These are phyloP conservation scores for Litocranius walleri DNA, from an alignment of 2,113 vertebrate species.

Conservation along the genomic window DNA sequence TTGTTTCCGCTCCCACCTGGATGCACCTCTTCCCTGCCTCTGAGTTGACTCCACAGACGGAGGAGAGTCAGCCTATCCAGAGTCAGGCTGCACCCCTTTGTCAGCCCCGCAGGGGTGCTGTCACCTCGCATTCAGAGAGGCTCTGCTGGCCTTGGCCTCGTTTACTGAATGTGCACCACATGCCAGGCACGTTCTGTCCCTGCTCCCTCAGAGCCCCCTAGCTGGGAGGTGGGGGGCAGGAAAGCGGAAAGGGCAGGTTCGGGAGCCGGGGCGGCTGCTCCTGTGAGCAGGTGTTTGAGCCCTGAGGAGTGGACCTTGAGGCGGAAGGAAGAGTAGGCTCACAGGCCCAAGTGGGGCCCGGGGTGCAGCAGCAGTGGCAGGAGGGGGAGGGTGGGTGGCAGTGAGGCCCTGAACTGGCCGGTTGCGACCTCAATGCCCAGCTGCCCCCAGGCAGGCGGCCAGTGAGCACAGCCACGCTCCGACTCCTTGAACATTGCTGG, in stretches of 20 bases:
- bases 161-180: not conserved
- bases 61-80: not conserved
- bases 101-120: not conserved
- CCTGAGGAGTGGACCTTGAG: not conserved
- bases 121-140: not conserved
- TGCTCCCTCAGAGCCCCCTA: not conserved
- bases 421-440: not conserved
- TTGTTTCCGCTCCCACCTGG: not conserved
- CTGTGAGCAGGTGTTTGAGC: not conserved
- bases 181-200: not conserved
- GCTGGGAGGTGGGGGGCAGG: not conserved
- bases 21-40: not conserved
- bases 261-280: not conserved
- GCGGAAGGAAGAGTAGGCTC: not conserved
- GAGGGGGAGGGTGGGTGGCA: not conserved
- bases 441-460: not conserved
- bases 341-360: not conserved
- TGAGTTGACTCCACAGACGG: fast-evolving
- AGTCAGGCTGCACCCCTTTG: not conserved
- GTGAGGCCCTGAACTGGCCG: not conserved
- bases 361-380: not conserved
- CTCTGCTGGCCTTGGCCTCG: not conserved
- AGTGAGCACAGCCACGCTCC: not conserved
- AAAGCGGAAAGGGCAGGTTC: not conserved
- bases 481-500: not conserved